Percentiles rank a stretch among this genome's conserved stretches.
phyloP scores from a whole-genome alignment of 2,888 invertebrate genomes.

The Luperina testacea region DNA sequence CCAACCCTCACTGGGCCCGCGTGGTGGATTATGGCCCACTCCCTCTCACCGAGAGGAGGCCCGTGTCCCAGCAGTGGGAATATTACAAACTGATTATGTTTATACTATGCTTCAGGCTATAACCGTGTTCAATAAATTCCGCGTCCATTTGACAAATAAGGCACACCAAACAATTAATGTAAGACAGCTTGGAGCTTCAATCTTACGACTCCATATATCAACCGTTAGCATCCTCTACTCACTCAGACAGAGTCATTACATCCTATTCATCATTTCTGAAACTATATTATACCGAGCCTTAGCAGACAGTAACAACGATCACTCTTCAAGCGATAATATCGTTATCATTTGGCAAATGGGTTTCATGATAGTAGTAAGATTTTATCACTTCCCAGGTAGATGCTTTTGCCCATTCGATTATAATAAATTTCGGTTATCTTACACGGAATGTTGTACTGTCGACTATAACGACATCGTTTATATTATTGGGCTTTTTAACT shows the following conservation, averaged over 20 bases:
- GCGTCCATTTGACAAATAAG: no score
- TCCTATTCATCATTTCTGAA: constrained; percentile 40
- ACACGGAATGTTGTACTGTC: constrained; percentile 1
- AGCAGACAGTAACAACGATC: constrained; percentile 28
- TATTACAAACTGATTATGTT: no score
- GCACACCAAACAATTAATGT: neutral
- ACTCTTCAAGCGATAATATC: constrained; percentile 21
- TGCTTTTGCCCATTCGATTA: constrained; percentile 15
- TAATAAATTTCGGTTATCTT: constrained; percentile 29
- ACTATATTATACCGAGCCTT: constrained; percentile 22
- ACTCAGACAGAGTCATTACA: neutral
- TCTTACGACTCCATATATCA: neutral
- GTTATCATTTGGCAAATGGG: constrained; percentile 41
- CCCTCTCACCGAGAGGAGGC: no score
- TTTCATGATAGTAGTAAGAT: constrained; percentile 40
- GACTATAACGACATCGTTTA: neutral
- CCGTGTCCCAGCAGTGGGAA: no score
- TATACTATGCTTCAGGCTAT: neutral
- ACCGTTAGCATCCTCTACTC: neutral
- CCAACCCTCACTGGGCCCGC: no score
- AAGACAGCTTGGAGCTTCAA: neutral
- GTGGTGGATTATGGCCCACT: no score
- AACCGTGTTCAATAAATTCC: neutral
- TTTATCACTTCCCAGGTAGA: constrained; percentile 54
- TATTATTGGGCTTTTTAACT: constrained; percentile 16